phyloP scores from a whole-genome alignment of 2,888 invertebrate species.

The Rhorus exstirpatorius region DNA sequence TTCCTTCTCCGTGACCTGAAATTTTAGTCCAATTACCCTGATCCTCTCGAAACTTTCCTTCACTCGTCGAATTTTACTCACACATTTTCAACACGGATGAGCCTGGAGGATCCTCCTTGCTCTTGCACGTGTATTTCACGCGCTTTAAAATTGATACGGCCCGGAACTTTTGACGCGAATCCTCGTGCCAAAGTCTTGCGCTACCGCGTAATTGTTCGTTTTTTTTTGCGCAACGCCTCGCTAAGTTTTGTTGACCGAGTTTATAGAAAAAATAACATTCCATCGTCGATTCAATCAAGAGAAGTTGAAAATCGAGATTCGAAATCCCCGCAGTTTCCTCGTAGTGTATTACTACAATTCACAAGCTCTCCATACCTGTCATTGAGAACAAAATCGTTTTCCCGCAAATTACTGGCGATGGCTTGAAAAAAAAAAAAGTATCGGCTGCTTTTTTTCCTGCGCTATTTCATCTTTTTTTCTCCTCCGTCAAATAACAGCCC shows the following conservation, averaged over 20 bases:
- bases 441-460: slow-evolving; percentile 1
- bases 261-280: background rate
- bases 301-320: background rate
- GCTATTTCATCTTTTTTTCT: background rate
- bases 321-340: slow-evolving; percentile 1
- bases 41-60: slow-evolving; percentile 41
- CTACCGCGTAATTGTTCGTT: background rate
- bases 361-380: too few species aligned
- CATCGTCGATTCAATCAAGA: background rate
- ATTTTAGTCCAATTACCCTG: slow-evolving; percentile 53
- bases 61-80: slow-evolving; percentile 43
- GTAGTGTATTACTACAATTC: background rate
- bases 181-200: too few species aligned
- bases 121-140: too few species aligned
- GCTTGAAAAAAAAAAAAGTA: slow-evolving; percentile 29
- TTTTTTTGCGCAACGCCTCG: too few species aligned
- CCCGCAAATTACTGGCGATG: slow-evolving; percentile 35
- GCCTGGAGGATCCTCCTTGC: too few species aligned
- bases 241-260: background rate
- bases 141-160: too few species aligned
- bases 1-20: slow-evolving; percentile 17
- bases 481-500: slow-evolving; percentile 36
- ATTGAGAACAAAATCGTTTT: slow-evolving; percentile 43
- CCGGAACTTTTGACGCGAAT: too few species aligned
- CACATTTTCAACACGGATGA: too few species aligned